Base-by-base conservation (phyloP, 2,888 invertebrate genomes). In the Plutella xylostella region DNA sequence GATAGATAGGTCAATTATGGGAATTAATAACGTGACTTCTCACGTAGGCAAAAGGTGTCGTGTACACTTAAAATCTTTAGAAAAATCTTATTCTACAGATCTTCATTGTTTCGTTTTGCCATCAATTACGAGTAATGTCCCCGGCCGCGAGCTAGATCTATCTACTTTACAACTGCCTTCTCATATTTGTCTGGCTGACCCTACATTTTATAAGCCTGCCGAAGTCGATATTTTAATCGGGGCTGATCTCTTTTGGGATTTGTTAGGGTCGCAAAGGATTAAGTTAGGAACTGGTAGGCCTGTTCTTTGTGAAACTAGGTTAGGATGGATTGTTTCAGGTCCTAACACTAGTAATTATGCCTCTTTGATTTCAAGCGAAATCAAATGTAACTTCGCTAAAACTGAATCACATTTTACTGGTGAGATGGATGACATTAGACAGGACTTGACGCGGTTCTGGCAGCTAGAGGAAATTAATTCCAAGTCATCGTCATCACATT, bases 151-250 rank as follows among this genome's bases (percentile, higher is more conserved):
- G 9, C 5, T 25, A 7, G 9, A 25, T 25, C 5, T 25, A 7
- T 25, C 25, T 5, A 9, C 5, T 25, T 25, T 25, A 25, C 5
- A 25, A 7, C 5, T 25, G 5, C 25, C 25, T 5, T 25, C 25
- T 9, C 6, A 25, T 25, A 25, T 25, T 25, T 25, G 25, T 21
- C 33, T 45, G 39, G 45, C 45, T n/a, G 45, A 45, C 19, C 34
- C 40, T 11, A 38, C 25, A 20, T 9, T 25, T 25, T 25, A 15
- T 34, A 15, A 17, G 34, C 34, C 17, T 34, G 14, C 17, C 14
- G 34, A 3, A 7, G 5, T 34, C 6, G 34, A 11, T 34, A n/a
- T 34, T 4, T 7, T 15, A 3, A 34, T 15, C 17, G 34, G 34
- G 4, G 17, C 14, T 15, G 14, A 15, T 34, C 17, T 15, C 14